Evolutionary conservation across 2,113 vertebrate genomes (phyloP).

Genomic region (Calypte anna): DNA sequence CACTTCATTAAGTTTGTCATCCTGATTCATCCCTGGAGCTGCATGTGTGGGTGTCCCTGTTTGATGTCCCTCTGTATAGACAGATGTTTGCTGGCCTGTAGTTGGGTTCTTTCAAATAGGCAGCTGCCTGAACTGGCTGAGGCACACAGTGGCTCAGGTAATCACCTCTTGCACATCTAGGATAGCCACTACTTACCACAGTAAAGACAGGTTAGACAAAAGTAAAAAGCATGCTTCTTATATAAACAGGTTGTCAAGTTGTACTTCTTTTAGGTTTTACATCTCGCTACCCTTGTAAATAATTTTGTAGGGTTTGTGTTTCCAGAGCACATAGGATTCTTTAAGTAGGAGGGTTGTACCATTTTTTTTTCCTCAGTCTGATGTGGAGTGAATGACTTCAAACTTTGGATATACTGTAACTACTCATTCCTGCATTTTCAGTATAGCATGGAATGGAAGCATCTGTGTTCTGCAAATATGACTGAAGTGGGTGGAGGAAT

Average conservation of each 20-base stretch:
- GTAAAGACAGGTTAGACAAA: neutral
- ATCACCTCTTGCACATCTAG: neutral
- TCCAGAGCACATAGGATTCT: neutral
- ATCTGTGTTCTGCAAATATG: neutral
- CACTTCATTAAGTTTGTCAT: neutral
- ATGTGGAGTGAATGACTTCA: neutral
- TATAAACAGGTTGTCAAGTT: neutral
- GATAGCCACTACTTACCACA: neutral
- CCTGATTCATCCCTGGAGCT: neutral
- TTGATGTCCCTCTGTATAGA: neutral
- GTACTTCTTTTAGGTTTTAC: neutral
- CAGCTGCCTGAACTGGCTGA: neutral
- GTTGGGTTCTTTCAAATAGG: neutral
- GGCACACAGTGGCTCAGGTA: neutral
- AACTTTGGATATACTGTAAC: neutral
- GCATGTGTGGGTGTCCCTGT: neutral
- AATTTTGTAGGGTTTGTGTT: neutral
- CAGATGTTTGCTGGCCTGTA: neutral
- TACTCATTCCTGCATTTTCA: neutral
- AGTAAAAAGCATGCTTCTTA: neutral
- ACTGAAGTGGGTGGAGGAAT: neutral
- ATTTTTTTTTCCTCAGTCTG: neutral
- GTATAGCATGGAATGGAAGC: neutral
- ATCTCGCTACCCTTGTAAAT: neutral
- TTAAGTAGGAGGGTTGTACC: neutral